phyloP scores from a whole-genome alignment of 2,113 vertebrate genomes.

The Festucalex cinctus region DNA sequence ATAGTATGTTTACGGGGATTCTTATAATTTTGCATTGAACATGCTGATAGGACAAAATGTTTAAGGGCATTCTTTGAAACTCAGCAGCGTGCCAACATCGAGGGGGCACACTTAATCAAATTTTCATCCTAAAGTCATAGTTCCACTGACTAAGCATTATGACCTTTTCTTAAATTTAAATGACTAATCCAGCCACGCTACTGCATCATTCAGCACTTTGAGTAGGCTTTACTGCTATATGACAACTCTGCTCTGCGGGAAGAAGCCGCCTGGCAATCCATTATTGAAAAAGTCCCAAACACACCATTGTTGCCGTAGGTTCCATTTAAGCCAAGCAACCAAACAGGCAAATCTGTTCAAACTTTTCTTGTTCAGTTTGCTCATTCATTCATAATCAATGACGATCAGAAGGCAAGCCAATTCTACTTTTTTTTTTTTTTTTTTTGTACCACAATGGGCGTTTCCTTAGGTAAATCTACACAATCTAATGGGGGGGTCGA shows the following conservation, averaged over 20 bases:
- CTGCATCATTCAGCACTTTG: constrained; percentile 47
- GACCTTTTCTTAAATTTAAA: constrained; percentile 48
- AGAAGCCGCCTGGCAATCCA: constrained; percentile 12
- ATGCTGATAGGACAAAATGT: constrained; percentile 33
- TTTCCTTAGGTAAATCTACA: too few species aligned
- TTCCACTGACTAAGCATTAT: constrained; percentile 48
- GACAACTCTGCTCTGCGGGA: constrained; percentile 25
- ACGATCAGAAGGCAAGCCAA: background rate
- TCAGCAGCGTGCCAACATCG: constrained; percentile 44
- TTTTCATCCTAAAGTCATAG: constrained; percentile 52
- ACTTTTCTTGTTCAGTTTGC: constrained; percentile 8
- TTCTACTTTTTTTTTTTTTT: too few species aligned
- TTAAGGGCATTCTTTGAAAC: constrained; percentile 18
- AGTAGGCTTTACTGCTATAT: constrained; percentile 7
- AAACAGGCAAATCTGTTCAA: constrained; percentile 29
- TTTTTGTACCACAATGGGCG: too few species aligned
- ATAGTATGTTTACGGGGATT: background rate
- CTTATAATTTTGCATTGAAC: constrained; percentile 13
- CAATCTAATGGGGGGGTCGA: too few species aligned
- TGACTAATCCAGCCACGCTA: constrained; percentile 38
- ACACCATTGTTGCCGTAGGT: constrained; percentile 22
- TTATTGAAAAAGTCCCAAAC: constrained; percentile 34
- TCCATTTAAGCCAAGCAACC: constrained; percentile 21
- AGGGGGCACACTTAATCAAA: constrained; percentile 37
- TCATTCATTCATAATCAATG: constrained; percentile 27